phyloP scores from a whole-genome alignment of 2,888 invertebrate species.

The Acrobeloides nanus region DNA sequence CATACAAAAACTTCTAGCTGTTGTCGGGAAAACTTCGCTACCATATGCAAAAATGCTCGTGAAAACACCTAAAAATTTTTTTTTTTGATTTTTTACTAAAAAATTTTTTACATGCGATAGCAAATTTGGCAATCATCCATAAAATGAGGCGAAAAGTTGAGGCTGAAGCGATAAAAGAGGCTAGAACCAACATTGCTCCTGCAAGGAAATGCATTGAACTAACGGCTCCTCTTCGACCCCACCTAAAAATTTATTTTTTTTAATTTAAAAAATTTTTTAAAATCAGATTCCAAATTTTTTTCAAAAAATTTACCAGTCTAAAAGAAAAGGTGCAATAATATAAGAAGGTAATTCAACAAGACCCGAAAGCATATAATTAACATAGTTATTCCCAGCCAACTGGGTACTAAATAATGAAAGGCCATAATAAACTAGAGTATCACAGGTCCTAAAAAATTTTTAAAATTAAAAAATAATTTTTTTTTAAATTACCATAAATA shows the following conservation, averaged over 20 bases:
- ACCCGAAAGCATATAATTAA: constrained; percentile 39
- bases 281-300: no score
- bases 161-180: constrained; percentile 43
- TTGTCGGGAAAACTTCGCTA: constrained; percentile 39
- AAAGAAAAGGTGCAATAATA: constrained; percentile 31
- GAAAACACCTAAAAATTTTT: no score
- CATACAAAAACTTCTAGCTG: constrained; percentile 26
- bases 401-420: constrained; percentile 39
- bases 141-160: constrained; percentile 23
- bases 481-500: no score
- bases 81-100: no score
- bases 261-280: no score
- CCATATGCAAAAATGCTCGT: constrained; percentile 44
- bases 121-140: constrained; percentile 44
- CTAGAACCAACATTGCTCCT: constrained; percentile 11
- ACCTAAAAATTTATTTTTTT: no score
- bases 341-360: constrained; percentile 45
- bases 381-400: constrained; percentile 39
- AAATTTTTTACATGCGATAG: no score
- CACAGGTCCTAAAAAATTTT: constrained; percentile 9
- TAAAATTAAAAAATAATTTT: no score
- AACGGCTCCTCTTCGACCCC: constrained; percentile 1
- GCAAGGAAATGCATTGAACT: constrained; percentile 1
- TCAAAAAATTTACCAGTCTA: constrained; percentile 26
- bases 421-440: constrained; percentile 40